Evolutionary conservation across 2,113 vertebrate genomes (phyloP).

Genomic region (Eudyptes chrysolophus): DNA sequence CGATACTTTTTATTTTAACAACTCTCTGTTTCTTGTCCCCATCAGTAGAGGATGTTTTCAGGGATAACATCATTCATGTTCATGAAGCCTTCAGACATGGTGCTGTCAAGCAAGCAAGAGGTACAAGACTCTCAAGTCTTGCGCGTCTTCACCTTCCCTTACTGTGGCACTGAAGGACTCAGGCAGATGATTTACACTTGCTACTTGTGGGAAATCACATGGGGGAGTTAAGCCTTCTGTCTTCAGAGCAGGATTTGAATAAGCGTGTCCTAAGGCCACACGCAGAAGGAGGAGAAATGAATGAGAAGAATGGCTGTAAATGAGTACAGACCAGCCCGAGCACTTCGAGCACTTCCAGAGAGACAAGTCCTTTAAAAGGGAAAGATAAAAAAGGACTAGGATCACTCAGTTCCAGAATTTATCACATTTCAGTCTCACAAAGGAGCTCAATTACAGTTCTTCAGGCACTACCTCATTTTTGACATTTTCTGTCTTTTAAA

Average conservation of each 20-base stretch:
- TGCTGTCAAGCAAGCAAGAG: neutral
- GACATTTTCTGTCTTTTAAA: neutral
- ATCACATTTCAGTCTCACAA: neutral
- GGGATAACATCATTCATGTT: neutral
- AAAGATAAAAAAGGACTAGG: neutral
- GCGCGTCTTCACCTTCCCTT: neutral
- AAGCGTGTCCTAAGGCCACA: neutral
- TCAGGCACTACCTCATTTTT: neutral
- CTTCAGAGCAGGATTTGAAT: neutral
- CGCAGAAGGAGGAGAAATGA: neutral
- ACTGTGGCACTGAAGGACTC: neutral
- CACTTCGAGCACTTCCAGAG: neutral
- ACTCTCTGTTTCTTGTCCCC: neutral
- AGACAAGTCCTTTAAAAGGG: neutral
- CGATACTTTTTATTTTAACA: neutral
- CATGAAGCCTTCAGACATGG: fast-evolving
- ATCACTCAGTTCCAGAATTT: neutral
- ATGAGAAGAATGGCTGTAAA: neutral
- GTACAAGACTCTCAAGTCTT: neutral
- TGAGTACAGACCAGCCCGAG: neutral
- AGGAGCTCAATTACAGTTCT: neutral
- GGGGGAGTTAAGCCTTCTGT: neutral
- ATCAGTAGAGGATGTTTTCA: fast-evolving
- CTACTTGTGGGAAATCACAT: neutral
- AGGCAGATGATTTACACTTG: neutral